These are phyloP conservation scores for Bungarus multicinctus DNA, from an alignment of 2,113 vertebrate species.

Conservation along the genomic window DNA sequence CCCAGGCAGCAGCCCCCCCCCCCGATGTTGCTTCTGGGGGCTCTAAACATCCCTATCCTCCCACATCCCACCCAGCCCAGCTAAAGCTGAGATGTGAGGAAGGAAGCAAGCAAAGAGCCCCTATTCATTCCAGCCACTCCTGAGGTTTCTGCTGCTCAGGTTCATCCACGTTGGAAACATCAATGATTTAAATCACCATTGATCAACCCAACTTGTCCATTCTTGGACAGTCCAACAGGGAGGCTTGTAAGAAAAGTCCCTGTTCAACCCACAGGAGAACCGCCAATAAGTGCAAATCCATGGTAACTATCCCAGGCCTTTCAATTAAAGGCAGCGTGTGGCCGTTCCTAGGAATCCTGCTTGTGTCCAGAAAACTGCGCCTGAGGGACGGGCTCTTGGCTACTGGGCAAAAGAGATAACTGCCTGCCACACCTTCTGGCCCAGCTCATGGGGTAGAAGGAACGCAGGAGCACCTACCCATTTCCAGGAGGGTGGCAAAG, in stretches of 20 bases:
- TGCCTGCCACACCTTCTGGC: neutral
- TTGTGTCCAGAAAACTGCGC: neutral
- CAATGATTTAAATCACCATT: too few relatives aligned
- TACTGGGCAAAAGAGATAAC: neutral
- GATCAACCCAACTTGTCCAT: too few relatives aligned
- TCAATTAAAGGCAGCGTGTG: neutral
- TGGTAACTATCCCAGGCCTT: neutral
- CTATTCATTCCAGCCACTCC: too few relatives aligned
- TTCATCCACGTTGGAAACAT: too few relatives aligned
- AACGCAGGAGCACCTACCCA: conserved; percentile 68
- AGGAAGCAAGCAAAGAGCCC: too few relatives aligned
- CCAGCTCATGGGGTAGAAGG: neutral
- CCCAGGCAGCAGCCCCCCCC: too few relatives aligned
- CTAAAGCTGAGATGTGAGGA: neutral
- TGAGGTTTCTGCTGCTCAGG: too few relatives aligned
- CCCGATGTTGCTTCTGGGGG: neutral
- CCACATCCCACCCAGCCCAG: neutral
- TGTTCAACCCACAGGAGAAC: too few relatives aligned
- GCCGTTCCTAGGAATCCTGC: neutral
- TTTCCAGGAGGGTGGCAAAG: conserved; percentile 88
- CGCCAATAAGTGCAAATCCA: neutral
- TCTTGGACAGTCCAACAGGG: too few relatives aligned
- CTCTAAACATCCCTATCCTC: neutral
- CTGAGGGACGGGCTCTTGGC: neutral
- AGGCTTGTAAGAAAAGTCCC: too few relatives aligned